phyloP scores from a whole-genome alignment of 2,888 invertebrate genomes.

The Phalera bucephala region DNA sequence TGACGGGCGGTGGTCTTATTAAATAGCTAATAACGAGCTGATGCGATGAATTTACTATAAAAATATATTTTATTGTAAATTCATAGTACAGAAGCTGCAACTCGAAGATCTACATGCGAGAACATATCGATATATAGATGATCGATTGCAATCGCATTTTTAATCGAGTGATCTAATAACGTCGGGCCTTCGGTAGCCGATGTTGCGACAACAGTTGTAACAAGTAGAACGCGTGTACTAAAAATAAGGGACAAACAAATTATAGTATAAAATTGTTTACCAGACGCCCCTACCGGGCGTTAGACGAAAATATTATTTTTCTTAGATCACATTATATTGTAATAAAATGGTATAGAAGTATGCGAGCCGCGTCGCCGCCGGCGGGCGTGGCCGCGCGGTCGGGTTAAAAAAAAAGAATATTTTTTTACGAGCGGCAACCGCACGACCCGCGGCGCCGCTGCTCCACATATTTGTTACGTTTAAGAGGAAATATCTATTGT shows the following conservation, averaged over 20 bases:
- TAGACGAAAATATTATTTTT: slow-evolving; percentile 83
- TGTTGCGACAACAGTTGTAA: slow-evolving; percentile 48
- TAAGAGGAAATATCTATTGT: slow-evolving; percentile 83
- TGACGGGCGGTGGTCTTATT: slow-evolving; percentile 31
- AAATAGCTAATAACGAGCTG: neutral
- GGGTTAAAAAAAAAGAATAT: slow-evolving; percentile 64
- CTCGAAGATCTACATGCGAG: slow-evolving; percentile 4
- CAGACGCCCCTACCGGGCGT: slow-evolving; percentile 65
- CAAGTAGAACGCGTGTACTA: slow-evolving; percentile 65
- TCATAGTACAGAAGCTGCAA: slow-evolving; percentile 1
- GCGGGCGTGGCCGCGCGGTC: slow-evolving; percentile 36
- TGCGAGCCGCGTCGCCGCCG: slow-evolving; percentile 33
- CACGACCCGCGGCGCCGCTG: slow-evolving; percentile 19
- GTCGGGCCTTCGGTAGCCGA: slow-evolving; percentile 53
- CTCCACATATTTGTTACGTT: slow-evolving; percentile 77
- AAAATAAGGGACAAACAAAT: slow-evolving; percentile 73
- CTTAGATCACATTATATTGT: slow-evolving; percentile 83
- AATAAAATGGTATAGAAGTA: slow-evolving; percentile 74
- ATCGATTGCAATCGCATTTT: neutral
- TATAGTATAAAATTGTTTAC: slow-evolving; percentile 81
- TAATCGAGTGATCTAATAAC: slow-evolving; percentile 9
- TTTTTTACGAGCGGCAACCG: slow-evolving; percentile 69
- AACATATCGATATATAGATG: neutral
- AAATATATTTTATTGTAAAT: slow-evolving; percentile 3
- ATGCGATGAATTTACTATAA: slow-evolving; percentile 1